These are phyloP conservation scores for Lophotriccus pileatus DNA, from an alignment of 2,797 vertebrate species.

Conservation along the genomic window DNA sequence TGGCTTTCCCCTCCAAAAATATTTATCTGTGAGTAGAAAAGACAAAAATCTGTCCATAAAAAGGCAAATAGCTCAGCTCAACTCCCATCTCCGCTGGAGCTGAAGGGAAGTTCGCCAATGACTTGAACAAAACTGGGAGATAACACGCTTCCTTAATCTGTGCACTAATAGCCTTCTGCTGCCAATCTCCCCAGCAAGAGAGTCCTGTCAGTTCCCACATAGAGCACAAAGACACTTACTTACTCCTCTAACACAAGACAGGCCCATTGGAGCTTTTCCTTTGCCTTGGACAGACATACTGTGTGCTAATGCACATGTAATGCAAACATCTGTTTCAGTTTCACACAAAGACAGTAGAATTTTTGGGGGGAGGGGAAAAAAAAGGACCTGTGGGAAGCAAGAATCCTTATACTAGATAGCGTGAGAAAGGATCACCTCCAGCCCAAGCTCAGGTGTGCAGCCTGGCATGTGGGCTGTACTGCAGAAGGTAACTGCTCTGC, in stretches of 20 bases:
- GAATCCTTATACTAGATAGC: neutral
- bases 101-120: neutral
- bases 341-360: neutral
- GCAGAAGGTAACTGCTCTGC: neutral
- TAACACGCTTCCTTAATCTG: neutral
- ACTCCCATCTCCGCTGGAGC: neutral
- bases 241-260: neutral
- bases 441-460: neutral
- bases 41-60: conserved; percentile 3
- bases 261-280: neutral
- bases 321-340: neutral
- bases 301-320: neutral
- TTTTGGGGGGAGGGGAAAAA: neutral
- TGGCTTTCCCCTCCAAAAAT: neutral
- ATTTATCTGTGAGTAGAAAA: neutral
- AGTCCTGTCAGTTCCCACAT: neutral
- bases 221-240: neutral
- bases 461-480: neutral
- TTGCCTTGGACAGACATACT: neutral
- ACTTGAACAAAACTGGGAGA: neutral
- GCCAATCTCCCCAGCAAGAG: neutral
- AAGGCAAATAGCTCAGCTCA: neutral
- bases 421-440: neutral
- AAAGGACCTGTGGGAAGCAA: neutral
- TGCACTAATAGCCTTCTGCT: neutral